Evolutionary conservation across 2,888 invertebrate species (phyloP).

Genomic region (Periphyllus acericola): DNA sequence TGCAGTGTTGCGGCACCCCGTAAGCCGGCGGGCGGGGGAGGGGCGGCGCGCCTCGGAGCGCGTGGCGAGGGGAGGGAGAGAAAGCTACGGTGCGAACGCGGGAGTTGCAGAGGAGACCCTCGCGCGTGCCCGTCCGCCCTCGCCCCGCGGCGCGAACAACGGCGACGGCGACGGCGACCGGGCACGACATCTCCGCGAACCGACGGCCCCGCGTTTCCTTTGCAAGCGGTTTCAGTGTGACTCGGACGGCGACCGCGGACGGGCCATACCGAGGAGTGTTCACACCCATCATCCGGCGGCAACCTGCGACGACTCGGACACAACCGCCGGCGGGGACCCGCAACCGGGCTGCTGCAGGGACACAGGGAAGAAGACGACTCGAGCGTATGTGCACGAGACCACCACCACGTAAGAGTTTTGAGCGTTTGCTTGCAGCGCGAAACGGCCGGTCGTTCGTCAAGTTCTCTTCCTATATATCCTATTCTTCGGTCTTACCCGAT

Average conservation of each 20-base stretch:
- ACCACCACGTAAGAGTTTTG: neutral
- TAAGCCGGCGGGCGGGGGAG: neutral
- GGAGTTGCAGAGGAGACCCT: conserved; percentile 25
- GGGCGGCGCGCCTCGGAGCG: neutral
- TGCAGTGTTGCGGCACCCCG: conserved; percentile 5
- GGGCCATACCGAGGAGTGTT: neutral
- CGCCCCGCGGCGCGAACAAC: conserved; percentile 35
- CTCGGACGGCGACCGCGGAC: neutral
- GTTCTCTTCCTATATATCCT: no score
- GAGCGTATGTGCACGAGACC: neutral
- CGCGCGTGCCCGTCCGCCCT: neutral
- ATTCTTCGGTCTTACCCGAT: no score
- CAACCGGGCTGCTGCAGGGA: neutral
- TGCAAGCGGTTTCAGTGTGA: conserved; percentile 29
- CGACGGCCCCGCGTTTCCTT: conserved; percentile 14
- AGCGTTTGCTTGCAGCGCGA: neutral
- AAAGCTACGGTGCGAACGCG: neutral
- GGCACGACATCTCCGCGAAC: conserved; percentile 12
- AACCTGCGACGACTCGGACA: neutral
- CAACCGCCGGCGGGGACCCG: neutral
- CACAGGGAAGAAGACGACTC: neutral
- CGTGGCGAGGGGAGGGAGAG: neutral
- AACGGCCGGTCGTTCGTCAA: no score
- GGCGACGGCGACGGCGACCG: conserved; percentile 21
- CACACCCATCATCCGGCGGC: neutral